These are phyloP conservation scores for Aplysina aerophoba DNA, from an alignment of 37 sponge, comb jelly and placozoan genomes.

Conservation along the genomic window DNA sequence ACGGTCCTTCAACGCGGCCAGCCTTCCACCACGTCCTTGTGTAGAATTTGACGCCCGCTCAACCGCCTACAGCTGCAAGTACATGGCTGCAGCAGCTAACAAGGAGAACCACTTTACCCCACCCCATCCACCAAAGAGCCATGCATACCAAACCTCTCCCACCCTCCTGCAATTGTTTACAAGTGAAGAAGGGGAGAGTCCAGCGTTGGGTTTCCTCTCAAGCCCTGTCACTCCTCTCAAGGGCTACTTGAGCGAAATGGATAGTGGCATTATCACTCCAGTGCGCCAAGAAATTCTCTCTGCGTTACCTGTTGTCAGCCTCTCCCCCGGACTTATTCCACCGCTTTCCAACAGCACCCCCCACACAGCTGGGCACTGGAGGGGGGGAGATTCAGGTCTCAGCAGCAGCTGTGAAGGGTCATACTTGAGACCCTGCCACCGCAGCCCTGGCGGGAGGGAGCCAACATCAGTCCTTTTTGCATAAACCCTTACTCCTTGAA, in stretches of 20 bases:
- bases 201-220: background rate
- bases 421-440: no score
- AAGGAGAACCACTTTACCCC: conserved; percentile 29
- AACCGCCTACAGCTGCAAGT: no score
- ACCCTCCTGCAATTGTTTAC: conserved; percentile 19
- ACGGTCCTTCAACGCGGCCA: background rate
- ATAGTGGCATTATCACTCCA: conserved; percentile 52
- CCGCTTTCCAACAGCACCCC: conserved; percentile 34
- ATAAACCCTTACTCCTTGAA: no score
- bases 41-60: background rate
- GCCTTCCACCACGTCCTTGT: background rate
- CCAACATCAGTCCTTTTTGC: no score
- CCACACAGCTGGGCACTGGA: background rate
- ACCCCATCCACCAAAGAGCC: background rate
- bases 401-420: background rate
- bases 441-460: no score
- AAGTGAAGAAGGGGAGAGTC: background rate
- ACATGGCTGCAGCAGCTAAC: background rate
- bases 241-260: background rate
- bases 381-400: background rate
- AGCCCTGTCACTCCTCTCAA: conserved; percentile 53
- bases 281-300: background rate
- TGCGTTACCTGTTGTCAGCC: background rate
- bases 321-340: conserved; percentile 29
- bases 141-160: background rate